These are phyloP conservation scores for Sebastes flavidus DNA, from an alignment of 2,797 vertebrate species.

Conservation along the genomic window DNA sequence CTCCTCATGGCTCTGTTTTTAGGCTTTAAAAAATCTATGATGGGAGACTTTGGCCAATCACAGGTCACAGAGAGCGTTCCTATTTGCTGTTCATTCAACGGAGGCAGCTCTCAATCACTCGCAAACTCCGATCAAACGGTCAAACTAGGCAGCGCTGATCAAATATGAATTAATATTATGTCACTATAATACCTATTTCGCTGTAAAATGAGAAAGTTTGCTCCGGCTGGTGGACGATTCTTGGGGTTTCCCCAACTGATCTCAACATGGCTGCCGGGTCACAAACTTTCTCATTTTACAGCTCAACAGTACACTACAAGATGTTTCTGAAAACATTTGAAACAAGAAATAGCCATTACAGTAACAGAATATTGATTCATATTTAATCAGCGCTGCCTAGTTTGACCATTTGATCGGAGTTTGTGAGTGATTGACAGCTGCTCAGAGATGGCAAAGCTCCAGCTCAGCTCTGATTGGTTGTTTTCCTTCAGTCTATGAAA, in stretches of 20 bases:
- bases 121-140: too few species aligned
- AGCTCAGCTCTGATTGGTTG: too few species aligned
- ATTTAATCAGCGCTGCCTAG: neutral
- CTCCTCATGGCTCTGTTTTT: too few species aligned
- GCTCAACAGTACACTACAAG: accelerated
- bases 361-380: too few species aligned
- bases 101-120: neutral
- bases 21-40: neutral
- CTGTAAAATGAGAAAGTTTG: neutral
- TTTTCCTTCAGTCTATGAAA: too few species aligned
- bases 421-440: accelerated
- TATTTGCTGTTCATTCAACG: neutral
- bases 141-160: neutral
- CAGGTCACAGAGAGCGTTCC: neutral
- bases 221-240: accelerated
- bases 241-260: too few species aligned
- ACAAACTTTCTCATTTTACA: too few species aligned
- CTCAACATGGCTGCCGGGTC: too few species aligned
- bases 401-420: too few species aligned
- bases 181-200: neutral
- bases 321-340: too few species aligned
- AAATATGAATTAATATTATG: neutral
- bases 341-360: too few species aligned
- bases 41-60: neutral
- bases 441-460: too few species aligned